Base-by-base conservation (phyloP, 2,113 vertebrate species). In the Falco punctatus region DNA sequence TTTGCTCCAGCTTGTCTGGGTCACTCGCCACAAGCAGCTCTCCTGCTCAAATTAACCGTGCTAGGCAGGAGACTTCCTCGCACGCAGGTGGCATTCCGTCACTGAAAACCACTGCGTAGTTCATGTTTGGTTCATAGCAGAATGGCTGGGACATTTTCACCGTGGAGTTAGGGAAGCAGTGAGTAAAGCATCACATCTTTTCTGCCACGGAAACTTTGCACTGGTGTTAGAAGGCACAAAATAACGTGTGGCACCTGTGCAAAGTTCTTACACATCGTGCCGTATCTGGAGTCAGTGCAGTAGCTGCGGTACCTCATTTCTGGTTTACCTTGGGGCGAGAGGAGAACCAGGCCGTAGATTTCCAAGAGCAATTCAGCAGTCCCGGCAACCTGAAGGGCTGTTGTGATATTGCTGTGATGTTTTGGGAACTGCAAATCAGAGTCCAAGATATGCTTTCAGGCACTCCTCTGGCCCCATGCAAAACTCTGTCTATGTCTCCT, bases 21-120 rank as follows among this genome's bases (percentile, higher is more conserved):
- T 46, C 4, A 2, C 15, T 48, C 58, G 15, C 42, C 62, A 35
- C 0, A 2, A 42, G 49, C 12, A 85, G 19, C 14, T 74, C 26
- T 88, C 51, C 80, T 40, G 72, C 13, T 59, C 9, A 38, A 67
- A 42, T 65, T 40, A 14, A 48, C 23, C 11, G 10, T 55, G 33
- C 21, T 19, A 78, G n/a, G 28, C 90, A 62, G 46, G 52, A 81
- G 38, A 46, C 51, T n/a, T 72, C 8, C 2, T 20, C 3, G 2
- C 26, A 5, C 27, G 38, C 58, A 7, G 7, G 16, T 0, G 2
- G 28, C 0, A 0, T 30, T 65, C 0, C 0, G 33, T 20, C 38
- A 27, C 61, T 64, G 38, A 59, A 78, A 90, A 46, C 17, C 48
- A 55, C 22, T 30, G 23, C 55, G 19, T 12, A 35, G 27, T 55